phyloP scores from a whole-genome alignment of 2,797 vertebrate genomes.

The Macroramphosus scolopax region DNA sequence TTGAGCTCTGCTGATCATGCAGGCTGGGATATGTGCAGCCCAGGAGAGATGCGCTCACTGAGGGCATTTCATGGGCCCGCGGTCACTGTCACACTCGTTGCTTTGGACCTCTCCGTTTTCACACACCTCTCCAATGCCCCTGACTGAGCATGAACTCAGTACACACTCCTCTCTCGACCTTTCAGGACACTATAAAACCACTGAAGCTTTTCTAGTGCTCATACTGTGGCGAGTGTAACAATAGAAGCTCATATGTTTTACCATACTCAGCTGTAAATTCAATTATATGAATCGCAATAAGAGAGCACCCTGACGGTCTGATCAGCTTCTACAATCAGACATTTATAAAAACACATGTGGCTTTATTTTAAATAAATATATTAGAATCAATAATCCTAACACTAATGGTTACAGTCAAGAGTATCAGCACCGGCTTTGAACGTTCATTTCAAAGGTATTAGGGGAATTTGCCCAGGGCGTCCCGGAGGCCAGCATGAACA shows the following conservation, averaged over 20 bases:
- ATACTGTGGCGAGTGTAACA: not conserved
- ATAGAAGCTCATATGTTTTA: no score
- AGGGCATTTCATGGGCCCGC: constrained; percentile 45
- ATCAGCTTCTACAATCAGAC: not conserved
- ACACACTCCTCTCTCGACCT: constrained; percentile 6
- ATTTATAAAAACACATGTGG: no score
- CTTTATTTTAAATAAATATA: no score
- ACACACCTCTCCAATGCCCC: constrained; percentile 41
- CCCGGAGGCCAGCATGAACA: constrained; percentile 31
- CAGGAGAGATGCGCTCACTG: constrained; percentile 48
- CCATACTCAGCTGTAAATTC: no score
- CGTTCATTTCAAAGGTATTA: constrained; percentile 18
- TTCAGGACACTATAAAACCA: not conserved
- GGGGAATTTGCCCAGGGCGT: constrained; percentile 47
- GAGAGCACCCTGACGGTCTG: no score
- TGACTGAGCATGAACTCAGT: constrained; percentile 29
- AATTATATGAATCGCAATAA: no score
- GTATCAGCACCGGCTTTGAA: constrained; percentile 27
- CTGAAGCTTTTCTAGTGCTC: not conserved
- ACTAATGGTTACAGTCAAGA: not conserved
- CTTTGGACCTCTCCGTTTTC: constrained; percentile 51
- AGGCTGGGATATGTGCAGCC: constrained; percentile 54
- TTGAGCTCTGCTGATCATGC: constrained; percentile 70
- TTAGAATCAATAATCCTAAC: not conserved
- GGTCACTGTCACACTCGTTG: constrained; percentile 31